Evolutionary conservation across 92 coral and sea anemone species (phyloP).

Genomic region (Actinostola sp.): DNA sequence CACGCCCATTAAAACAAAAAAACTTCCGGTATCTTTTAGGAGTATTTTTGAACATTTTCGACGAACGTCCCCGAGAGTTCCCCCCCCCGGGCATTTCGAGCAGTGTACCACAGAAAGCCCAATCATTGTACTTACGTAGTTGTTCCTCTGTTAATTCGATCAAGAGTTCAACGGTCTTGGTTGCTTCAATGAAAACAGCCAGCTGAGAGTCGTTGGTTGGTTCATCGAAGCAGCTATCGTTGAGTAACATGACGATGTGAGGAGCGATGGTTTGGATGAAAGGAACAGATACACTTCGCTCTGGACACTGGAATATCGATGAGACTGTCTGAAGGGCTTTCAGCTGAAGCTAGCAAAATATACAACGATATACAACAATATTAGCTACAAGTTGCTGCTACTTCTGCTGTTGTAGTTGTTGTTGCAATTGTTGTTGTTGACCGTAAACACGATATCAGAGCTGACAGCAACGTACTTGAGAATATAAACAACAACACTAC

Average conservation of each 20-base stretch:
- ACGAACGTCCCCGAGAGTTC: too few relatives aligned
- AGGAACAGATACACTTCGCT: conserved; percentile 69
- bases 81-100: too few relatives aligned
- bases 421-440: too few relatives aligned
- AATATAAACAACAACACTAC: too few relatives aligned
- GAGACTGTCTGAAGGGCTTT: conserved; percentile 88
- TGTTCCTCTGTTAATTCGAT: conserved; percentile 84
- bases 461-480: too few relatives aligned
- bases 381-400: too few relatives aligned
- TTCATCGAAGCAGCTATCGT: conserved; percentile 77
- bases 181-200: conserved; percentile 73
- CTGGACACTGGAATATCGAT: conserved; percentile 89
- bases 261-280: conserved; percentile 93
- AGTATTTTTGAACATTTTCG: too few relatives aligned
- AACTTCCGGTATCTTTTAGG: too few relatives aligned
- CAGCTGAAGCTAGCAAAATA: conserved; percentile 22
- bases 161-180: conserved; percentile 80
- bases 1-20: too few relatives aligned
- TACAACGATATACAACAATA: background rate
- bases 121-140: conserved; percentile 63
- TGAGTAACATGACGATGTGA: conserved; percentile 80
- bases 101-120: background rate
- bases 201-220: conserved; percentile 82
- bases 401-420: too few relatives aligned
- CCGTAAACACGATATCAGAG: too few relatives aligned